These are phyloP conservation scores for Coecobrya sp. DNA, from an alignment of 2,888 invertebrate genomes.

Conservation along the genomic window DNA sequence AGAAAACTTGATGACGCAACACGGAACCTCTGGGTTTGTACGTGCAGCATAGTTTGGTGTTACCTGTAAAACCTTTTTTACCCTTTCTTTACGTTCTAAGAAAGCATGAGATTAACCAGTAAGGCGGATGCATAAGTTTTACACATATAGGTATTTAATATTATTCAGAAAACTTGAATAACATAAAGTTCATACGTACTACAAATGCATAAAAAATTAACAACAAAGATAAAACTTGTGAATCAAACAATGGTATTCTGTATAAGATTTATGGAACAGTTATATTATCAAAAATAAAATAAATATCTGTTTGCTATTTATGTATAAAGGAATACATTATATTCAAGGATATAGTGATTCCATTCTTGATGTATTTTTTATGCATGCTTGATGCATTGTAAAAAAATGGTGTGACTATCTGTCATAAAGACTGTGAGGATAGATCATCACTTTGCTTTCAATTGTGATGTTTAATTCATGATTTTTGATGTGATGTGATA, in stretches of 20 bases:
- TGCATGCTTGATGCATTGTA: neutral
- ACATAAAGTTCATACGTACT: too few relatives aligned
- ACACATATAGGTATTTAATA: too few relatives aligned
- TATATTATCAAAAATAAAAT: neutral
- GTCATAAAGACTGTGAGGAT: neutral
- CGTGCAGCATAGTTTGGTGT: neutral
- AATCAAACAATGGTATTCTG: too few relatives aligned
- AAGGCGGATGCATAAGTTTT: too few relatives aligned
- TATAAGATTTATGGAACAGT: neutral
- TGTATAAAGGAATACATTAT: neutral
- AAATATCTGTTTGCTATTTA: neutral
- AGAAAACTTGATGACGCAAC: constrained; percentile 39
- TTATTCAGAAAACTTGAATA: too few relatives aligned
- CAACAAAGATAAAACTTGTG: too few relatives aligned
- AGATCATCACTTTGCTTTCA: constrained; percentile 16
- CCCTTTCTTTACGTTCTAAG: neutral
- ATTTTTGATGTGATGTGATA: constrained; percentile 28
- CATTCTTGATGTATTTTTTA: neutral
- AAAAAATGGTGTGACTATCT: neutral
- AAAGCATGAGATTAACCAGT: neutral
- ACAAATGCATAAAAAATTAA: too few relatives aligned
- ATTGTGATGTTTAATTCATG: constrained; percentile 38
- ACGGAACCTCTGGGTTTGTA: neutral
- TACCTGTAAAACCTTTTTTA: neutral
- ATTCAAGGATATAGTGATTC: neutral